Conservation (phyloP, 2,888 invertebrate genomes). For the Ochropleura leucogaster region DNA sequence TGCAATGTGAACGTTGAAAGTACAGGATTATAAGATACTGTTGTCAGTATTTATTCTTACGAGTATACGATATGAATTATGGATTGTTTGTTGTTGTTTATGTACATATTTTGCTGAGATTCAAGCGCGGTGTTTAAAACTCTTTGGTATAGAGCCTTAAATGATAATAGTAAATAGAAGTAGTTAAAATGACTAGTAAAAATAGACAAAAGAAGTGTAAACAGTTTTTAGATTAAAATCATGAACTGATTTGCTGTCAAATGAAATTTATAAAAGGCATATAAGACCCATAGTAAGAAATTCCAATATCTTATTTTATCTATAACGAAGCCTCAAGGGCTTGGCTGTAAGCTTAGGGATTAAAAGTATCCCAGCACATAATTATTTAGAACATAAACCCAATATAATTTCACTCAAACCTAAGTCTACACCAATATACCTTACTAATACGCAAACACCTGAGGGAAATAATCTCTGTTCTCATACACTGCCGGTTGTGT, state of each 20-base stretch:
- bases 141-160: no score
- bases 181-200: no score
- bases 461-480: conserved; percentile 55
- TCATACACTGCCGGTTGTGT: conserved; percentile 40
- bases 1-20: conserved; percentile 38
- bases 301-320: conserved; percentile 16
- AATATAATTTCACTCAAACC: conserved; percentile 45
- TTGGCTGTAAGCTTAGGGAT: conserved; percentile 18
- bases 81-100: not conserved
- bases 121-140: not conserved
- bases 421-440: conserved; percentile 42
- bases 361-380: conserved; percentile 13
- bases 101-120: not conserved
- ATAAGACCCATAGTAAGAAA: not conserved
- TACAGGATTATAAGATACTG: conserved; percentile 8
- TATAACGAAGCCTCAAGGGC: not conserved
- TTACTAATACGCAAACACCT: conserved; percentile 46
- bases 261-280: not conserved
- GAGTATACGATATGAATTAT: not conserved
- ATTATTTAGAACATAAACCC: conserved; percentile 34
- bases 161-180: no score
- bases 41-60: conserved; percentile 11
- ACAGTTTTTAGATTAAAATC: not conserved
- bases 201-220: not conserved
- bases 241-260: not conserved